Evolutionary conservation across 2,113 vertebrate species (phyloP), one percentile per base, ranked within the genome.

Genomic region (Boleophthalmus pectinirostris): DNA sequence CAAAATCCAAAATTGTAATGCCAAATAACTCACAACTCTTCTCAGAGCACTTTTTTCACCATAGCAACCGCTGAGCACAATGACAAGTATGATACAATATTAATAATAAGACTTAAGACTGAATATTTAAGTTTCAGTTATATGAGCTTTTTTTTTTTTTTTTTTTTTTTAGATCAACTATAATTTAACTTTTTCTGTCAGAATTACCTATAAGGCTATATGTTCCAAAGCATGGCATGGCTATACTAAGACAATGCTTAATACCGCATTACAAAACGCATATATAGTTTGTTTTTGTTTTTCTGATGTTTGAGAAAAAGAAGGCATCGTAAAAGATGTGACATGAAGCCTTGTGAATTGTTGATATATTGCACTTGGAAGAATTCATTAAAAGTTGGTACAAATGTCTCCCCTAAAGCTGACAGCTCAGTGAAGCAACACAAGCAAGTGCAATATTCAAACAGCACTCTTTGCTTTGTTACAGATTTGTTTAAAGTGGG

Each of bases 351-450:
- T 67, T 72, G 63, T 68, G 66, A 78, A 73, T 70, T 79, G 74
- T 75, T 77, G 49, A 75, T 67, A 56, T 61, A 75, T 71, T 79
- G 60, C 75, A 72, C 56, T 68, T 70, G 70, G 53, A 78, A 43
- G 33, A 80, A 85, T 85, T 75, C 38, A 74, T 78, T 79, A 74
- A 80, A 78, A 54, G 70, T 76, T 72, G 45, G 60, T 65, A 57
- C 74, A 76, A 75, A 78, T 78, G 69, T 58, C 38, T 83, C 64
- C 38, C 56, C 51, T 69, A 73, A 69, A 82, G 81, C 79, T 71
- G 77, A 78, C 66, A 82, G 77, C 76, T 77, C 71, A 69, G 60
- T 66, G 78, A 54, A 85, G 81, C 76, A 58, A 54, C n/a, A 29
- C 47, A 77, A 20, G 71, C 58, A 43, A 72, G 58, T 73, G 53